Evolutionary conservation across 2,113 vertebrate species (phyloP), one percentile per base, ranked within the genome.

Genomic region (Ceyx cyanopectus): DNA sequence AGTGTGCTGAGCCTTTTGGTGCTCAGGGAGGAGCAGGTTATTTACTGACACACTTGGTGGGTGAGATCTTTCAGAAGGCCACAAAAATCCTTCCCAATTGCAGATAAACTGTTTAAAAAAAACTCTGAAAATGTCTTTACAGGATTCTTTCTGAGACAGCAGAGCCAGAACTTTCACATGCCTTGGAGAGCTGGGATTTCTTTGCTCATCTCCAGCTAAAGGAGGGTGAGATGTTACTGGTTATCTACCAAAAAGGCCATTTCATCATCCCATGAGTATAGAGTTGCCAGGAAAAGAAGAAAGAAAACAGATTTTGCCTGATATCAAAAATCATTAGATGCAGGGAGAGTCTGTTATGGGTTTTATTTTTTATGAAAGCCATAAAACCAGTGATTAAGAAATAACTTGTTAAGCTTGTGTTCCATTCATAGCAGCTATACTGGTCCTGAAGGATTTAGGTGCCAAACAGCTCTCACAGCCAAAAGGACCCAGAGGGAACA

Each of bases 321-420:
- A 24, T 48, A 32, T 17, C 73, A 67, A 48, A 79, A 86, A 29
- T 48, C 48, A 4, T 10, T 24, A 48, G 74, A 15, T 34, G 27
- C 12, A 56, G 69, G n/a, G 23, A 75, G 23, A n/a, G 29, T 32
- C 40, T 75, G 45, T 13, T 60, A 26, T 15, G 26, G 9, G 0
- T 66, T 51, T 30, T 46, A 16, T 72, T 86, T 86, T 67, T 87
- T 48, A 63, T 30, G 29, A 89, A 81, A 84, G 53, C 78, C 16
- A 11, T 57, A 84, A 63, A 26, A 45, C 13, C 26, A 21, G 4
- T 23, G 21, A 34, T 81, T 53, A 87, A 65, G 77, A 40, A 84
- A 65, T 24, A 12, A 29, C 43, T 23, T 2, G 1, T 29, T 41
- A 9, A 1, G 0, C 7, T 51, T 21, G 30, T 3, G 1, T 56